Percentiles rank a stretch among this genome's conserved stretches.
Conservation (phyloP, 2,888 invertebrate genomes). For the Chrysotoxum bicinctum region DNA sequence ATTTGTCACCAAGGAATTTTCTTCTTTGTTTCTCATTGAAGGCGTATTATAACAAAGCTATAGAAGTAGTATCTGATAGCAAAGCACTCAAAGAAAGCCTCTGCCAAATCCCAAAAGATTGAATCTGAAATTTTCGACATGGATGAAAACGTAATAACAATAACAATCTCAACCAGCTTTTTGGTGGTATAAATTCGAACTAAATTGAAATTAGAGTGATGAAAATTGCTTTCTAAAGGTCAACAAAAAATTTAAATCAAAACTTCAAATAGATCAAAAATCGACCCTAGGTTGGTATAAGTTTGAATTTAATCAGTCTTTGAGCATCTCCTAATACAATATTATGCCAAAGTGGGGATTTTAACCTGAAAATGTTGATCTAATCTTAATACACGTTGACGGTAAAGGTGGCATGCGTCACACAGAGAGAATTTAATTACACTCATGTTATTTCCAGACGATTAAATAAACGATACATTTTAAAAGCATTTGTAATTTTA, state of each 20-base stretch:
- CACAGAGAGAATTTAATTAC: conserved; percentile 15
- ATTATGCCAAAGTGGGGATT: neutral
- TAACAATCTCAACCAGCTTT: neutral
- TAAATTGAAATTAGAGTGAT: conserved; percentile 1
- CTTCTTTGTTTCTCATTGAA: neutral
- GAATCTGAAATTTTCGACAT: neutral
- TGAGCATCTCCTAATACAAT: no score
- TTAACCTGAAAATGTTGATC: neutral
- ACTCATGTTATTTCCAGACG: neutral
- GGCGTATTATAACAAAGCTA: neutral
- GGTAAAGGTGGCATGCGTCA: neutral
- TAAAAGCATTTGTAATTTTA: conserved; percentile 20
- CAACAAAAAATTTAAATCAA: neutral
- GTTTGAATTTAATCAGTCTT: neutral
- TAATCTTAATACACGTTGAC: neutral
- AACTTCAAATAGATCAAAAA: conserved; percentile 1
- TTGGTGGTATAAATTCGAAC: neutral
- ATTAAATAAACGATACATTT: conserved; percentile 19
- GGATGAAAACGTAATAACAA: neutral
- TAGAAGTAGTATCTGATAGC: neutral
- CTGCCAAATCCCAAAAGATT: neutral
- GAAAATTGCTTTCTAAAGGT: conserved; percentile 3
- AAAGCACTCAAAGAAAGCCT: neutral
- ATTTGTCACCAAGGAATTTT: conserved; percentile 54
- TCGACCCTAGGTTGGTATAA: no score